Percentiles rank a stretch among this genome's conserved stretches.
Evolutionary conservation across 2,888 invertebrate genomes (phyloP).

Genomic region (Drosophila seclusa): DNA sequence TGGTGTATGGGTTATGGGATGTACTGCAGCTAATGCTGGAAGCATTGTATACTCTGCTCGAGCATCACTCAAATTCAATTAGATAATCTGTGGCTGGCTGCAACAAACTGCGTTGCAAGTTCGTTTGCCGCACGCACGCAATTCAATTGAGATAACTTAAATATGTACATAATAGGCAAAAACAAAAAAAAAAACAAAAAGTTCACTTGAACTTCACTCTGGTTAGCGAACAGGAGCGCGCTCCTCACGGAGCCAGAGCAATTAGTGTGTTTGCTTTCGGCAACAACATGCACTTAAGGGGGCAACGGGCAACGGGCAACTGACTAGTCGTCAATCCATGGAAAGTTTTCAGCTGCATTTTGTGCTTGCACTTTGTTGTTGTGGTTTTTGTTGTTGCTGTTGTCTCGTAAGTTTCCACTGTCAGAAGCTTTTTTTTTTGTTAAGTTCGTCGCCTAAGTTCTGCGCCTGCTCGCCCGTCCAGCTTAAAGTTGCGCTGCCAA

Average conservation of each 20-base stretch:
- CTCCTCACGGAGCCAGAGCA: conserved; percentile 37
- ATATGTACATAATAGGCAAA: conserved; percentile 6
- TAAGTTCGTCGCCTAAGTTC: conserved; percentile 38
- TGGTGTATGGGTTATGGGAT: not conserved
- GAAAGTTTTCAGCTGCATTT: conserved; percentile 41
- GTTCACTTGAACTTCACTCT: conserved; percentile 64
- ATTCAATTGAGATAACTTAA: conserved; percentile 12
- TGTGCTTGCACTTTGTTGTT: conserved; percentile 20
- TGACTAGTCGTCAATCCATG: conserved; percentile 14
- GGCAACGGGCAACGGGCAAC: not conserved
- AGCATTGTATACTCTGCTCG: conserved; percentile 18
- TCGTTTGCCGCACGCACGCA: not conserved
- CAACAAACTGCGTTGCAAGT: conserved; percentile 19
- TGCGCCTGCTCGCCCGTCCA: conserved; percentile 58
- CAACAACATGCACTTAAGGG: conserved; percentile 30
- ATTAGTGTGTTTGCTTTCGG: conserved; percentile 63
- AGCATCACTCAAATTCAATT: conserved; percentile 52
- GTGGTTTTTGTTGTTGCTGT: conserved; percentile 8
- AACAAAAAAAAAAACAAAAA: conserved; percentile 12
- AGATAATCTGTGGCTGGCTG: conserved; percentile 38
- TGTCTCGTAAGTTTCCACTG: conserved; percentile 43
- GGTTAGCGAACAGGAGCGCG: conserved; percentile 58
- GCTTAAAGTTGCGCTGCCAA: conserved; percentile 31
- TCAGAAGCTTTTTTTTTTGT: conserved; percentile 49
- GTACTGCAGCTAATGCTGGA: conserved; percentile 8